Evolutionary conservation across 1,140 invertebrate species (phyloP).

Genomic region (Zaprionus camerounensis): DNA sequence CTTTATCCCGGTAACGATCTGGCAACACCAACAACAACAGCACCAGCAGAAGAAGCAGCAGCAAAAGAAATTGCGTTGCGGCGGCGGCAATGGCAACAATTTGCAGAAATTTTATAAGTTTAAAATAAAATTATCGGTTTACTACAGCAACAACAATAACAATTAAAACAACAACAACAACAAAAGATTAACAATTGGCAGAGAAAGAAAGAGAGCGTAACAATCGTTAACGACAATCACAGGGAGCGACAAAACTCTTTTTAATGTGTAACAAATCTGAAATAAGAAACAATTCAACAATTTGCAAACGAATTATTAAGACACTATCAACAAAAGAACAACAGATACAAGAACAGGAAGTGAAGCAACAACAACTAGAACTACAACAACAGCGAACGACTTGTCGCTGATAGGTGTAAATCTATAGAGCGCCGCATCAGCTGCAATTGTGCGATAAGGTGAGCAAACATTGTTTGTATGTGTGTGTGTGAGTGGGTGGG

Average conservation of each 20-base stretch:
- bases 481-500: conserved; percentile 2
- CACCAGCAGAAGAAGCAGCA: conserved; percentile 41
- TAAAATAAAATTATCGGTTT: conserved; percentile 34
- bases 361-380: conserved; percentile 34
- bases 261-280: conserved; percentile 48
- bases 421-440: conserved; percentile 61
- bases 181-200: background rate
- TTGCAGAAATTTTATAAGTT: conserved; percentile 33
- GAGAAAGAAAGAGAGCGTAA: background rate
- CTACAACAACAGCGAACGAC: conserved; percentile 42
- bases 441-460: conserved; percentile 79
- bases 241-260: conserved; percentile 21
- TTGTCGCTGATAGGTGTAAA: conserved; percentile 63
- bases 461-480: conserved; percentile 55
- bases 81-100: conserved; percentile 49
- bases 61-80: conserved; percentile 76
- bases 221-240: conserved; percentile 3
- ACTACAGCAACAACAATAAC: conserved; percentile 16
- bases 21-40: conserved; percentile 77
- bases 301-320: background rate
- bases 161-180: conserved; percentile 11
- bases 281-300: conserved; percentile 28
- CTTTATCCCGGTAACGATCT: conserved; percentile 66
- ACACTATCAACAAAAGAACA: conserved; percentile 1
- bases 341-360: conserved; percentile 28